These are phyloP conservation scores for Silurus glanis DNA, from an alignment of 2,113 vertebrate genomes.

Conservation along the genomic window DNA sequence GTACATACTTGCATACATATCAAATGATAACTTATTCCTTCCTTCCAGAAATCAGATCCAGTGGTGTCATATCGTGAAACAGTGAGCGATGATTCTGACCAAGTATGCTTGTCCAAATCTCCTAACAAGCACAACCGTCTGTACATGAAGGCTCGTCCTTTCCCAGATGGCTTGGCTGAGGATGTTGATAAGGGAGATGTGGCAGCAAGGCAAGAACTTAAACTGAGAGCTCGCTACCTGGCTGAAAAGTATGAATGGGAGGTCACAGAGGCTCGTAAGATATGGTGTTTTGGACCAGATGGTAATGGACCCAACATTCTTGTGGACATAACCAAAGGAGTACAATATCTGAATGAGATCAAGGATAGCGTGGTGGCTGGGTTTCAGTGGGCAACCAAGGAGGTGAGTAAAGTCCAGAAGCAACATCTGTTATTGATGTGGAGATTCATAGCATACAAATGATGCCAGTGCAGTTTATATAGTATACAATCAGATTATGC, in stretches of 20 bases:
- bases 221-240: conserved; percentile 59
- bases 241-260: conserved; percentile 68
- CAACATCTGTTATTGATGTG: neutral
- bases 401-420: conserved; percentile 50
- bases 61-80: conserved; percentile 66
- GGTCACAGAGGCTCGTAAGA: conserved; percentile 62
- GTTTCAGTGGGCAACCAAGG: conserved; percentile 70
- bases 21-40: neutral
- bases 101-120: conserved; percentile 65
- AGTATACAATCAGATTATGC: neutral
- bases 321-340: conserved; percentile 61
- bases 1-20: neutral
- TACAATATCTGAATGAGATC: conserved; percentile 67
- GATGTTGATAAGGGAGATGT: conserved; percentile 66
- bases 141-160: conserved; percentile 61
- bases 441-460: neutral
- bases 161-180: conserved; percentile 65
- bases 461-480: neutral
- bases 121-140: conserved; percentile 66
- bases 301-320: conserved; percentile 60
- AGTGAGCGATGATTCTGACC: conserved; percentile 61
- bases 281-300: conserved; percentile 67
- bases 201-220: conserved; percentile 61
- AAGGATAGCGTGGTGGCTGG: conserved; percentile 65
- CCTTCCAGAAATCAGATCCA: conserved; percentile 66